Percentiles rank a stretch among this genome's conserved stretches.
Conservation (phyloP, 1,140 invertebrate genomes). For the Drosophila sechellia region DNA sequence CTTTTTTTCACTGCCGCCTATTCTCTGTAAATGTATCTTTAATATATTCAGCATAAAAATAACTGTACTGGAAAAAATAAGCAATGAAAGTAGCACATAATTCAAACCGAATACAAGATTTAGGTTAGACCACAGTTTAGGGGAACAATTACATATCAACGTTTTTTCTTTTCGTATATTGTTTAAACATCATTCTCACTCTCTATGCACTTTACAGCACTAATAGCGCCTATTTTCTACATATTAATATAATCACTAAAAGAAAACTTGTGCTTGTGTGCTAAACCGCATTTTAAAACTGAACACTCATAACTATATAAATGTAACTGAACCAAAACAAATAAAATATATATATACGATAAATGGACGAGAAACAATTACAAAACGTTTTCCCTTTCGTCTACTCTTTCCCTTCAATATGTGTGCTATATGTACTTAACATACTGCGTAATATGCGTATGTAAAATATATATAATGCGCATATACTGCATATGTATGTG, state of each 20-base stretch:
- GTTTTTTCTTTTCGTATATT: too few relatives aligned
- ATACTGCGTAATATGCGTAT: conserved; percentile 26
- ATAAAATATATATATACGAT: conserved; percentile 23
- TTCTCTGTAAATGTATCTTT: conserved; percentile 14
- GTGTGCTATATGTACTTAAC: conserved; percentile 74
- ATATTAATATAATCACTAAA: conserved; percentile 38
- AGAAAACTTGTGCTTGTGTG: conserved; percentile 48
- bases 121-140: neutral
- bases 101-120: too few relatives aligned
- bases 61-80: too few relatives aligned
- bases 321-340: conserved; percentile 34
- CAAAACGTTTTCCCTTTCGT: conserved; percentile 76
- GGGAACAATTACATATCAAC: too few relatives aligned
- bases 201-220: conserved; percentile 58
- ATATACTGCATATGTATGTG: conserved; percentile 79
- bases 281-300: conserved; percentile 50
- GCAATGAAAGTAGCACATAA: too few relatives aligned
- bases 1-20: conserved; percentile 3
- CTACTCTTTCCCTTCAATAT: conserved; percentile 61
- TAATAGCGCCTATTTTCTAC: conserved; percentile 34
- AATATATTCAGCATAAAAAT: conserved; percentile 3
- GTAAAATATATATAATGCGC: conserved; percentile 74
- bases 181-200: conserved; percentile 56
- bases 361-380: conserved; percentile 44
- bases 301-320: conserved; percentile 59